phyloP scores from a whole-genome alignment of 1,140 invertebrate species.

The Drosophila busckii region DNA sequence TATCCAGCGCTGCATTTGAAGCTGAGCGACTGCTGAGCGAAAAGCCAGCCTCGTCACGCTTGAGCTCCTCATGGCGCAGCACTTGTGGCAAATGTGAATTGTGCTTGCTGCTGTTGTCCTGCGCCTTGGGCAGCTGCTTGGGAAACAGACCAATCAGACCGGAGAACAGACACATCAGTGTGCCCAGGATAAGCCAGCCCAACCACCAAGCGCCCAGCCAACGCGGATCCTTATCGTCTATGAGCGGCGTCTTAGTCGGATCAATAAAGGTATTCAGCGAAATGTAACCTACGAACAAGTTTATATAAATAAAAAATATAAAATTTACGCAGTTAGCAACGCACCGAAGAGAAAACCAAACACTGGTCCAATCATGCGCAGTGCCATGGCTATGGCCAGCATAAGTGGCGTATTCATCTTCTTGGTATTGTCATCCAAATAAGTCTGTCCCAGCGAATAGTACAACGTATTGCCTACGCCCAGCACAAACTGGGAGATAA shows the following conservation, averaged over 20 bases:
- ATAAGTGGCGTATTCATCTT: conserved; percentile 84
- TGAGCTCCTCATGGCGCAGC: conserved; percentile 61
- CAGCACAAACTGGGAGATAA: conserved; percentile 85
- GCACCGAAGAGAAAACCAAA: conserved; percentile 70
- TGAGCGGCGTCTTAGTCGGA: conserved; percentile 82
- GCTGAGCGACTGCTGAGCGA: conserved; percentile 58
- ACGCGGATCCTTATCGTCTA: conserved; percentile 82
- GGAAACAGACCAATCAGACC: conserved; percentile 83
- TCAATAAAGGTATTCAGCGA: conserved; percentile 84
- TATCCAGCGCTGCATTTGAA: conserved; percentile 62
- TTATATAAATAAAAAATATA: too few species aligned
- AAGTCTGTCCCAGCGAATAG: conserved; percentile 84
- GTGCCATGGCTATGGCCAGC: conserved; percentile 78
- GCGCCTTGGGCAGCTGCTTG: conserved; percentile 79
- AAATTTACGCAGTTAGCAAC: neutral
- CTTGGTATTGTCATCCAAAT: conserved; percentile 86
- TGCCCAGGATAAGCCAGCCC: conserved; percentile 83
- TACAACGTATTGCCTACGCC: conserved; percentile 86
- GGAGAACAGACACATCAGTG: conserved; percentile 81
- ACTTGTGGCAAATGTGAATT: conserved; percentile 69
- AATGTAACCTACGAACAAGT: conserved; percentile 84
- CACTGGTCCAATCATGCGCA: conserved; percentile 75
- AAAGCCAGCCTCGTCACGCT: conserved; percentile 60
- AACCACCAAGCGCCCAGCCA: conserved; percentile 88
- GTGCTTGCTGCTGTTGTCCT: conserved; percentile 22